Evolutionary conservation across 2,797 vertebrate species (phyloP).

Genomic region (Scolopax bukidnonensis): DNA sequence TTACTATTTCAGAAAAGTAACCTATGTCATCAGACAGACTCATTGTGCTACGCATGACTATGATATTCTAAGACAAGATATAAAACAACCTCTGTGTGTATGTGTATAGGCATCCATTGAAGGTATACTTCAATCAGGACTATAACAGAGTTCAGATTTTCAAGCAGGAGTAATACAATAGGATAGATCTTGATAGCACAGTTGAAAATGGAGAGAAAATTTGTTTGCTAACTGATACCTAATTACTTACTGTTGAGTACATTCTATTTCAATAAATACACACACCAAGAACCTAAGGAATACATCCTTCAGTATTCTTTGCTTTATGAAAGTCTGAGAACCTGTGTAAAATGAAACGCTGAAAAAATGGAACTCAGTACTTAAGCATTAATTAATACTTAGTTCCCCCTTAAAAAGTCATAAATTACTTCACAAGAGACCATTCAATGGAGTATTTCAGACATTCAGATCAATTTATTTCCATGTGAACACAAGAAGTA

Average conservation of each 20-base stretch:
- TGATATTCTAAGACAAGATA: not conserved
- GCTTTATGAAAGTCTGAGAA: not conserved
- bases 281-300: not conserved
- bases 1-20: not conserved
- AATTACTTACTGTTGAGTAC: not conserved
- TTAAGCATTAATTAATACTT: not conserved
- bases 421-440: not conserved
- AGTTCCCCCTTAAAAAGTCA: not conserved
- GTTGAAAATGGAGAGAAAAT: not conserved
- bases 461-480: not conserved
- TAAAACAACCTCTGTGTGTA: not conserved
- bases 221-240: not conserved
- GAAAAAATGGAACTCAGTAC: not conserved
- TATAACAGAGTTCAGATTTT: not conserved
- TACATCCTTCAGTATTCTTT: not conserved
- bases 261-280: not conserved
- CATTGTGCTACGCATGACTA: too few species aligned
- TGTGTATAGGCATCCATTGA: not conserved
- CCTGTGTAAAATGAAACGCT: not conserved
- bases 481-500: not conserved
- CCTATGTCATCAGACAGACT: not conserved
- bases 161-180: fast-evolving
- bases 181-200: not conserved
- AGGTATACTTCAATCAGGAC: not conserved
- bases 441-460: not conserved